Base-by-base conservation (phyloP, 2,797 vertebrate species). In the Etheostoma perlongum region DNA sequence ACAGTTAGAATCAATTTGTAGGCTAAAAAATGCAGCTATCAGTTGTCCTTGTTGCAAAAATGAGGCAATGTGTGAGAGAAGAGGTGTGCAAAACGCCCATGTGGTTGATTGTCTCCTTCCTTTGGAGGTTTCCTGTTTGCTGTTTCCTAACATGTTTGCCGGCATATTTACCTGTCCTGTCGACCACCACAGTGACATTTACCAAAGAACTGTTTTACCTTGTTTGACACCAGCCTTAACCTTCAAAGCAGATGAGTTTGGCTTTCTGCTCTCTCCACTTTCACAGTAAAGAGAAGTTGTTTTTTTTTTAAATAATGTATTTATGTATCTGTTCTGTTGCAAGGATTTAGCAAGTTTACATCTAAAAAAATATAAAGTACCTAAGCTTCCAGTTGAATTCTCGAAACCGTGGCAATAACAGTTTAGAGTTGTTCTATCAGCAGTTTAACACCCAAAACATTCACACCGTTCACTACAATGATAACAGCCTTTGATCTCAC, bases 41-140 rank as follows among this genome's bases (percentile, higher is more conserved):
- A 76, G 23, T 62, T 89, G 84, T 72, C 78, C 25, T 86, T 52
- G 84, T 76, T 79, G 83, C 88, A 89, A 58, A 85, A 78, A 62
- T 52, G 74, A 82, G 65, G 58, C 60, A 83, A 91, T 88, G 89
- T 92, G 87, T 88, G 85, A 85, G 65, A 48, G 48, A 72, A 84
- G 87, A 90, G 87, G 89, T 91, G 87, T 73, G 81, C 88, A 83
- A n/a, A 68, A 58, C 66, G 80, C 44, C 67, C 76, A 52, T 92
- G 93, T 91, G 91, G 90, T 91, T 48, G 49, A 64, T 6, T 77
- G 52, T 66, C 62, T 53, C 85, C 84, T 92, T 93, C 89, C 90
- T 89, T 67, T 61, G 48, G 76, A 82, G 88, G 93, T 91, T 93
- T 94, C 91, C 92, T 93, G 92, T 92, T 14, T 82, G 84, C 86